Evolutionary conservation across 2,797 vertebrate species (phyloP), one percentile per base, ranked within the genome.

Genomic region (Silurus aristotelis): DNA sequence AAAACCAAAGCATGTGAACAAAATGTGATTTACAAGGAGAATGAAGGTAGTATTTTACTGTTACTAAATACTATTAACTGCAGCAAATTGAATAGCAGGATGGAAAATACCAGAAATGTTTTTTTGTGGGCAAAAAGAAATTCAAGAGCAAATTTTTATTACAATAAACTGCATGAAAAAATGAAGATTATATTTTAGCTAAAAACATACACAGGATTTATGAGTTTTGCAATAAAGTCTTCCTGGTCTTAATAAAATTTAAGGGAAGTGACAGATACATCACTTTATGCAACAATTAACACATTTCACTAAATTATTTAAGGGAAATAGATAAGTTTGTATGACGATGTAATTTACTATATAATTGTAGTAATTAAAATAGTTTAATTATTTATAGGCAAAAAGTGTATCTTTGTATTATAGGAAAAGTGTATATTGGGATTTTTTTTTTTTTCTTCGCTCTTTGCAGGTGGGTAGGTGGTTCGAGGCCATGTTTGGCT

Each of bases 401-500:
- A 76, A 56, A 38, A 38, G 31, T 38, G 31, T 38, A 38, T 38
- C 38, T 38, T 38, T 38, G 38, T 38, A 38, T 38, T 38, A 38
- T 38, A 43, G 68, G 38, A 46, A 20, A 17, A n/a, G 0, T 15
- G 31, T 0, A 19, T 31, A 38, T 38, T 38, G 10, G 1, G 48
- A 7, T 52, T 52, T 1, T 46, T 58, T 1, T 46, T 58, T 10
- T 5, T 4, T 9, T 3, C 0, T 17, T 70, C 60, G 19, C 43
- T 38, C 70, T 78, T 56, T 48, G 4, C 89, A 99, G 98, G 97
- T 98, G 89, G 98, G 97, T 38, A 93, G 94, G 91, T 99, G 98
- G 98, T 91, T 99, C 84, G 94, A 89, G 80, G 96, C 96, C 85
- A 98, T 99, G 96, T 98, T 99, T 91, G 90, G 92, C 64, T 98